Evolutionary conservation across 2,113 vertebrate species (phyloP).

Genomic region (Calidris pygmaea): DNA sequence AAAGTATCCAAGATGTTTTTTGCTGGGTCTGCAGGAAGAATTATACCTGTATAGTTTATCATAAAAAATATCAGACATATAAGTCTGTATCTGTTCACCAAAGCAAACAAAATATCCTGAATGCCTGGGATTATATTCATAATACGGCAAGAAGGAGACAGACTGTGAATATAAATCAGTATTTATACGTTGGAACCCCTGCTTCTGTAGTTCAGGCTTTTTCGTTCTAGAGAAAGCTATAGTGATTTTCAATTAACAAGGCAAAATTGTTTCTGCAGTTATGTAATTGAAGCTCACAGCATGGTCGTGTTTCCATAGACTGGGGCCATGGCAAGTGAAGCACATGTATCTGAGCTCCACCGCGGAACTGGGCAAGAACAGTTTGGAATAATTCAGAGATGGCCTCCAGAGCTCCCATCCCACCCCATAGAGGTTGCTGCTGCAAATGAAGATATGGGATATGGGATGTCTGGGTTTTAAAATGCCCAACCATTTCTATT

Average conservation of each 20-base stretch:
- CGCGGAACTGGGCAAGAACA: not conserved
- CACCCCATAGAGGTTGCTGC: not conserved
- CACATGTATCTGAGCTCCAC: not conserved
- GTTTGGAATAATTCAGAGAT: not conserved
- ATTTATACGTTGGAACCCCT: not conserved
- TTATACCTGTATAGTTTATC: not conserved
- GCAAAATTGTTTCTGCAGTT: not conserved
- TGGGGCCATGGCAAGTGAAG: fast-evolving
- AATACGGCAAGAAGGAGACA: not conserved
- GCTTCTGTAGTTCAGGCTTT: not conserved
- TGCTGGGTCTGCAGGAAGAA: not conserved
- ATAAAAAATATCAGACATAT: not conserved
- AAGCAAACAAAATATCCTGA: not conserved
- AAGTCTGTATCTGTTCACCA: not conserved
- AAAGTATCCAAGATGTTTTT: not conserved
- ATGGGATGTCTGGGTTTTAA: not conserved
- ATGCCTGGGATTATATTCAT: not conserved
- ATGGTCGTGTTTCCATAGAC: fast-evolving
- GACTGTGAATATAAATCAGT: not conserved
- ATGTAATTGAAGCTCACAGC: not conserved
- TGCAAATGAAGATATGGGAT: not conserved
- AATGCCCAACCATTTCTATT: not conserved
- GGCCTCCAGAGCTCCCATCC: not conserved
- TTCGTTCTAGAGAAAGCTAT: not conserved
- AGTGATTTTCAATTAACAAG: not conserved